Base-by-base conservation (phyloP, 2,797 vertebrate species). In the Poeciliopsis infans region DNA sequence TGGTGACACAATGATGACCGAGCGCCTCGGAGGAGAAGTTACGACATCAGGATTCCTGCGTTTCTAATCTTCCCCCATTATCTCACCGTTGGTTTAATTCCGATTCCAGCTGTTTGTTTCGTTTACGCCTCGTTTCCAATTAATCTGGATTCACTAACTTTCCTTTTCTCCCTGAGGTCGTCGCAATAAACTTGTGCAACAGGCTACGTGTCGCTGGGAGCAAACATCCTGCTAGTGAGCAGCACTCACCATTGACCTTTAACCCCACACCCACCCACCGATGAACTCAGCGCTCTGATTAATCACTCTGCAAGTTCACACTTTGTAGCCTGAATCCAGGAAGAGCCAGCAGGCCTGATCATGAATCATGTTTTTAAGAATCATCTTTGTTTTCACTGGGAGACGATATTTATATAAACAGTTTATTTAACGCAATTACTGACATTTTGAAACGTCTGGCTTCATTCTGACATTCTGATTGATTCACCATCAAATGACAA, bases 181-280 rank as follows among this genome's bases (percentile, higher is more conserved):
- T 51, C n/a, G 47, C 66, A 83, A 84, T 84, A 87, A 85, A 82
- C 86, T 85, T 82, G 77, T 74, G 72, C 41, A 82, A 20, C 59
- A 20, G 16, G 61, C 55, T 20, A 7, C 41, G 5, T 23, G 47
- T 59, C 76, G 47, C 71, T 78, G 77, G 66, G 41, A 41, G 76
- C 89, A 91, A 93, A 94, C 88, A 89, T 84, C 83, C 74, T 70
- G 85, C 12, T 23, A 55, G 49, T 45, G 36, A 45, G 53, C 59
- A 47, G 74, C 10, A 47, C 55, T 73, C 73, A 68, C 64, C 16
- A 0, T 4, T 39, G 36, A 61, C 73, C 79, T 86, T 86, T 47
- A 55, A 74, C 78, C 82, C 71, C 41, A 64, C 43, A 43, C 51
- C 74, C 83, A 71, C 80, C 64, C 82, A 64, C 1, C 5, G 7